Percentiles rank a stretch among this genome's conserved stretches.
These are phyloP conservation scores for Salvelinus alpinus DNA, from an alignment of 2,113 vertebrate genomes.

Conservation along the genomic window DNA sequence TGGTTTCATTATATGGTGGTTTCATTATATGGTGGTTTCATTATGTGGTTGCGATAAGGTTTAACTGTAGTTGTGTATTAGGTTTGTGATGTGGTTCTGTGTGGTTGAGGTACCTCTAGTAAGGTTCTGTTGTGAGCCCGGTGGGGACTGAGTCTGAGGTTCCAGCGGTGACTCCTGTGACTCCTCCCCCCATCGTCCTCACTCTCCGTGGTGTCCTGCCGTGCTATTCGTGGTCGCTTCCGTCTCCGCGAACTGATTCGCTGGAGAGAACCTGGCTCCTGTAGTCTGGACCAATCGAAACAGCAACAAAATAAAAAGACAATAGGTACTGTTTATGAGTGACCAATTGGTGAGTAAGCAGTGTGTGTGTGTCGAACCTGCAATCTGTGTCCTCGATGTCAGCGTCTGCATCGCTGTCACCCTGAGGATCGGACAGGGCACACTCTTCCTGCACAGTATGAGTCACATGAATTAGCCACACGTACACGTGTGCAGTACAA, in stretches of 20 bases:
- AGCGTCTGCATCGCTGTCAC: conserved; percentile 78
- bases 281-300: conserved; percentile 60
- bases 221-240: conserved; percentile 67
- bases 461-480: conserved; percentile 1
- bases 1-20: not conserved
- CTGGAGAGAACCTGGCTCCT: conserved; percentile 71
- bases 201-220: conserved; percentile 79
- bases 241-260: conserved; percentile 78
- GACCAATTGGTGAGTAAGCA: not conserved
- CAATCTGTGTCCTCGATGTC: conserved; percentile 79
- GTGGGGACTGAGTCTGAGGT: conserved; percentile 74
- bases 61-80: not conserved
- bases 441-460: conserved; percentile 69
- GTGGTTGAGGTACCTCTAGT: conserved; percentile 64
- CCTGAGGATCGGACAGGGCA: conserved; percentile 73
- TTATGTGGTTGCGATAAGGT: not conserved
- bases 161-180: conserved; percentile 73
- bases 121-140: conserved; percentile 70
- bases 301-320: conserved; percentile 17
- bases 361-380: conserved; percentile 61
- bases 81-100: not conserved
- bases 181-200: conserved; percentile 77
- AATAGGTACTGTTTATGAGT: not conserved
- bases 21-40: no score
- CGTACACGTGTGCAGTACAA: conserved; percentile 14